A percentile compares a stretch with the other conserved stretches of the same genome.
Evolutionary conservation across 2,113 vertebrate species (phyloP).

Genomic region (Pseudonaja textilis): DNA sequence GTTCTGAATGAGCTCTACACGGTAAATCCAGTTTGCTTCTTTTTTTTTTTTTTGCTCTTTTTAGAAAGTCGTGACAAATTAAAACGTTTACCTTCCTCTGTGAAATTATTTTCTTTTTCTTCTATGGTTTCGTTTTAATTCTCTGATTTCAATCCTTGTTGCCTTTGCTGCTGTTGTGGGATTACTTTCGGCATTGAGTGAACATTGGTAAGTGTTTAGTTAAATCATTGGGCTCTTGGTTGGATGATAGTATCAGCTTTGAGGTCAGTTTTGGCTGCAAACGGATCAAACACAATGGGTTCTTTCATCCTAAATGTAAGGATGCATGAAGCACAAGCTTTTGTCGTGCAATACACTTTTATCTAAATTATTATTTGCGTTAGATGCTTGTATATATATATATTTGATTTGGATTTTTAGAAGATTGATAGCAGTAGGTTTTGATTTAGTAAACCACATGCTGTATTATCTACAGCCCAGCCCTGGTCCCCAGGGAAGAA

Average conservation of each 20-base stretch:
- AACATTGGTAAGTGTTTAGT: neutral
- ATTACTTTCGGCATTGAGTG: neutral
- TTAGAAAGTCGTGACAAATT: slow-evolving; percentile 35
- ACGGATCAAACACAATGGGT: neutral
- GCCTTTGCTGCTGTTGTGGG: neutral
- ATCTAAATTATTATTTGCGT: neutral
- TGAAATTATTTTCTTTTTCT: slow-evolving; percentile 12
- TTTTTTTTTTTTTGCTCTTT: slow-evolving; percentile 33
- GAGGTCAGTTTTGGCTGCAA: neutral
- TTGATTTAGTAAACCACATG: neutral
- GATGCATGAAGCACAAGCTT: neutral
- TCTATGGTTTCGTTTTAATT: neutral
- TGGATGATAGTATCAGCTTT: neutral
- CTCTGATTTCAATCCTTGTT: slow-evolving; percentile 21
- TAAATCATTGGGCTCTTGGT: neutral
- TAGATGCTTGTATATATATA: neutral
- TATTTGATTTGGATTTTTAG: neutral
- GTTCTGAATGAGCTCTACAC: slow-evolving; percentile 95
- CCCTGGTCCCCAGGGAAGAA: neutral
- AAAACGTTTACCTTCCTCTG: slow-evolving; percentile 40
- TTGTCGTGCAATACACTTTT: neutral
- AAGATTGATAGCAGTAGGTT: neutral
- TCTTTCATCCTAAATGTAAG: neutral
- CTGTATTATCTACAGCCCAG: neutral
- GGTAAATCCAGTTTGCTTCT: slow-evolving; percentile 73